Evolutionary conservation across 1,140 invertebrate genomes (phyloP).

Genomic region (Laupala kohalensis): DNA sequence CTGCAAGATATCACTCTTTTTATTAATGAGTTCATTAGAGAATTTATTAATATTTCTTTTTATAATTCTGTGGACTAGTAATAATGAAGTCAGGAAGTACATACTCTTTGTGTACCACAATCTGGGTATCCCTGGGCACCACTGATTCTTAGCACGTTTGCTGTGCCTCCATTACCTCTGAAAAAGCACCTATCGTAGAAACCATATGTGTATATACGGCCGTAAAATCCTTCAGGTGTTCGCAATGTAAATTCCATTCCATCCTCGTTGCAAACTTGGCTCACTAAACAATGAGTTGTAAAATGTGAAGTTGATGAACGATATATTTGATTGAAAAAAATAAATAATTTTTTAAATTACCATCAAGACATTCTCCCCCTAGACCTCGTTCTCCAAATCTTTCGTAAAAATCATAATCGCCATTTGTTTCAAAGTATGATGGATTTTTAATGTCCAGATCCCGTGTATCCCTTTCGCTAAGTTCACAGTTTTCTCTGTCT

Average conservation of each 20-base stretch:
- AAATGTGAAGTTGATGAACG: background rate
- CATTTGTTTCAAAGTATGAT: constrained; percentile 65
- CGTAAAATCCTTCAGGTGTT: constrained; percentile 76
- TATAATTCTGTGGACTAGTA: background rate
- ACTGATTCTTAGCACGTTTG: constrained; percentile 70
- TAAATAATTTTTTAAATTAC: constrained; percentile 32
- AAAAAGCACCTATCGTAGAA: constrained; percentile 86
- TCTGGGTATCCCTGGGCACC: constrained; percentile 81
- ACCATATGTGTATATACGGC: constrained; percentile 81
- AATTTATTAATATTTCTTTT: background rate
- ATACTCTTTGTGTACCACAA: constrained; percentile 71
- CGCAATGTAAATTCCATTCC: constrained; percentile 85
- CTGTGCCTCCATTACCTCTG: constrained; percentile 71
- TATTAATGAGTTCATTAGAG: background rate
- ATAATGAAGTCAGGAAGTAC: constrained; percentile 10
- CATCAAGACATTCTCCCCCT: constrained; percentile 64
- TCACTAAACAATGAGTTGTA: constrained; percentile 41
- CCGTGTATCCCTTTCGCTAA: constrained; percentile 71
- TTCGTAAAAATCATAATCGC: constrained; percentile 80
- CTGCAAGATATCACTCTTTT: constrained; percentile 30
- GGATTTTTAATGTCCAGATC: constrained; percentile 74
- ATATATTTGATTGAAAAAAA: background rate
- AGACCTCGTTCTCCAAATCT: constrained; percentile 46
- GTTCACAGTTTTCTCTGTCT: constrained; percentile 73
- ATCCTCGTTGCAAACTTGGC: constrained; percentile 80